Percentiles rank a stretch among this genome's conserved stretches.
Evolutionary conservation across 2,797 vertebrate genomes (phyloP).

Genomic region (Cyclura pinguis): DNA sequence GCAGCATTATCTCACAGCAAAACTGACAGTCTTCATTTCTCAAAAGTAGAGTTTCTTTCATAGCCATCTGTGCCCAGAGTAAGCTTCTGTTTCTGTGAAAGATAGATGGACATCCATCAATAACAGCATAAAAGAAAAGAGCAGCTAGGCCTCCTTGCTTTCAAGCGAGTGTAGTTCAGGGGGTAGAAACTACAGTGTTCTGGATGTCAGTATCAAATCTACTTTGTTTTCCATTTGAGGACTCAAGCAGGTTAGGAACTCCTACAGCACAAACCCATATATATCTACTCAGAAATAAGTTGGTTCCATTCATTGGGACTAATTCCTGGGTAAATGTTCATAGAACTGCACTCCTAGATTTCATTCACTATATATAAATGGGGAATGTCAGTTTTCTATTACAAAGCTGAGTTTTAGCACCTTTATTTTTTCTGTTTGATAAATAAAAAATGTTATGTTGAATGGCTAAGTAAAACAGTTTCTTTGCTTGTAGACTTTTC

Average conservation of each 20-base stretch:
- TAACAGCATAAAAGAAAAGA: background rate
- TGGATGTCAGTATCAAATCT: background rate
- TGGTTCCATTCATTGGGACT: background rate
- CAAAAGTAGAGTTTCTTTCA: slow-evolving; percentile 23
- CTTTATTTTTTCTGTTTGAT: background rate
- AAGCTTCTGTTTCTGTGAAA: slow-evolving; percentile 9
- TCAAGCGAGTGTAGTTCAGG: background rate
- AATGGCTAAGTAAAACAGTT: background rate
- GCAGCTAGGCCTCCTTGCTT: background rate
- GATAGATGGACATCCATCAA: slow-evolving; percentile 18
- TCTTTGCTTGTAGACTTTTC: background rate
- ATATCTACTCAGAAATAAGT: background rate
- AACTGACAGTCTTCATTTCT: slow-evolving; percentile 75
- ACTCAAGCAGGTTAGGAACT: background rate
- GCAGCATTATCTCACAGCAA: slow-evolving; percentile 64
- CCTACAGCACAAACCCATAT: background rate
- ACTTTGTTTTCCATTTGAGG: background rate
- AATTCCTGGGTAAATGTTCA: background rate
- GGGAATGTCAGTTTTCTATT: background rate
- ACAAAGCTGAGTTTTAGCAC: background rate
- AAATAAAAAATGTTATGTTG: background rate
- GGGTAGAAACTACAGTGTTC: background rate
- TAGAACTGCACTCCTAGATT: background rate
- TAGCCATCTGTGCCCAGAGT: slow-evolving; percentile 42
- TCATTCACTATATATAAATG: background rate